Conservation (phyloP, 2,888 invertebrate genomes). For the Himalopsyche tibetana region DNA sequence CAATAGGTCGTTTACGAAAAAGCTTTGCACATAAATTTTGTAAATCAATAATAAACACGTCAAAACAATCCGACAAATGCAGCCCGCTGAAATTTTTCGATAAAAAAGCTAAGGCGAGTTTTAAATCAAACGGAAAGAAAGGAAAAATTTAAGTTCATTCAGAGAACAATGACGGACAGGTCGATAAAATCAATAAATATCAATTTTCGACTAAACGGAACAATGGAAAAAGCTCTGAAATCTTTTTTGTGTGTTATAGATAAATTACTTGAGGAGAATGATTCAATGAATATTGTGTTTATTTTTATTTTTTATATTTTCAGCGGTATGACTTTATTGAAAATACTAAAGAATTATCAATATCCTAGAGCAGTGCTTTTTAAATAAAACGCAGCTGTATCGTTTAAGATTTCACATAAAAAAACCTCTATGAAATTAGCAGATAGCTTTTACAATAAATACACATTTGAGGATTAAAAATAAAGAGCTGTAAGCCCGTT, state of each 20-base stretch:
- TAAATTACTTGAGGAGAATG: neutral
- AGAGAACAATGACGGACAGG: conserved; percentile 46
- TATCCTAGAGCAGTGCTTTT: neutral
- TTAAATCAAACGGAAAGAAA: neutral
- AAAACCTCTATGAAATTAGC: too few relatives aligned
- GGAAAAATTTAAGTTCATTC: neutral
- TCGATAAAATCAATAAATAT: conserved; percentile 55
- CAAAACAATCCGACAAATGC: neutral
- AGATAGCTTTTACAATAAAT: too few relatives aligned
- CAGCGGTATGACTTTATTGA: neutral
- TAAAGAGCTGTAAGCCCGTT: too few relatives aligned
- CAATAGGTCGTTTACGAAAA: too few relatives aligned
- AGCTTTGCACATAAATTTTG: too few relatives aligned
- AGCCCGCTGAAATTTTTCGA: neutral
- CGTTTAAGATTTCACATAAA: too few relatives aligned
- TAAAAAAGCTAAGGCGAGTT: neutral
- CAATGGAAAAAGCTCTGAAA: neutral
- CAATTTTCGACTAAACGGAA: neutral
- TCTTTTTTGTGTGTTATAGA: neutral
- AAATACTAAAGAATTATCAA: neutral
- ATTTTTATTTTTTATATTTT: too few relatives aligned
- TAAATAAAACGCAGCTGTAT: too few relatives aligned
- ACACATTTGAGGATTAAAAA: too few relatives aligned
- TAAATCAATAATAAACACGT: neutral
- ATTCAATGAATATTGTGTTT: neutral